Evolutionary conservation across 2,888 invertebrate species (phyloP), one percentile per base, ranked within the genome.

Genomic region (Dicyrtomina minuta): DNA sequence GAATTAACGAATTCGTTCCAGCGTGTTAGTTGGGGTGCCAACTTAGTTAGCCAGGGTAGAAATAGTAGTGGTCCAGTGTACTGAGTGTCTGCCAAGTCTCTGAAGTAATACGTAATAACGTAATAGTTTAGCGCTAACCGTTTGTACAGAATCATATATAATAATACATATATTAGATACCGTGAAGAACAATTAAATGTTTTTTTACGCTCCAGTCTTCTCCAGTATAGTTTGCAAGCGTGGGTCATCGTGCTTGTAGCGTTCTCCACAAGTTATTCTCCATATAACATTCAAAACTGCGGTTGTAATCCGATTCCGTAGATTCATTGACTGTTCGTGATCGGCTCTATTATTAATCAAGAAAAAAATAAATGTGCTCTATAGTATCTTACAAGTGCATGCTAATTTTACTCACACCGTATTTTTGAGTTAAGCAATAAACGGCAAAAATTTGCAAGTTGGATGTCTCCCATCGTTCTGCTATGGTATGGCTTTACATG

Each of bases 11-110:
- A 78, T 17, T 68, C 56, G 46, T 74, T 76, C 78, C 78, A 78
- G 33, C 78, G 65, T 6, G 78, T 78, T 22, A 77, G 39, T 43
- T 71, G 51, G 17, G 78, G 78, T 24, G 74, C 74, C 15, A 75
- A 43, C 41, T 72, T 70, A 20, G 74, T 69, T 20, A 78, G 56
- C 78, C 78, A 78, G 12, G 78, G 78, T 4, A 78, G 71, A 53
- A 78, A 78, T 12, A 77, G 66, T 2, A 78, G 20, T 0, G 78
- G 78, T 0, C 78, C 78, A 22, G 76, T 77, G 70, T 78, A 78
- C 39, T 77, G 75, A 0, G 78, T 78, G 51, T 78, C 78, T 4
- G 75, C 71, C 10, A 78, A 65, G 51, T 78, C 78, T n/a, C 78
- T 78, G 43, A 43, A 8, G 43, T 17, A 17, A 10, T 10, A 33